Conservation (phyloP, 1,140 invertebrate genomes). For the Centruroides sculpturatus region DNA sequence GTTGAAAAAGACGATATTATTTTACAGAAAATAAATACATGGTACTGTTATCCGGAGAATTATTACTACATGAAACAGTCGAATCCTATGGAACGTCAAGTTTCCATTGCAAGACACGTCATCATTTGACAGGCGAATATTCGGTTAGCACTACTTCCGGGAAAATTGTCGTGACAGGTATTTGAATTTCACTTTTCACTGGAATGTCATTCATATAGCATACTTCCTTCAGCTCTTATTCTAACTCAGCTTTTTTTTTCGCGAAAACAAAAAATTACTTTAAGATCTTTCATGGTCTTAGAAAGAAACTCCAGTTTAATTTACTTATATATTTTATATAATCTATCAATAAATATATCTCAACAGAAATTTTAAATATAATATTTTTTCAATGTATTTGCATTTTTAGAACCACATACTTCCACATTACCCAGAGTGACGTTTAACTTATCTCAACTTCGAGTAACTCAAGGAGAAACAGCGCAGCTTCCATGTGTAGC, state of each 20-base stretch:
- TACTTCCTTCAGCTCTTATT: no score
- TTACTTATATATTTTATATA: no score
- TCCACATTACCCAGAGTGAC: constrained; percentile 13
- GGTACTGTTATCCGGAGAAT: constrained; percentile 7
- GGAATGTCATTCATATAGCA: no score
- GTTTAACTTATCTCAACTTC: constrained; percentile 10
- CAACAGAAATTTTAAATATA: no score
- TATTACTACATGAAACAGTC: constrained; percentile 8
- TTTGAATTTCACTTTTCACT: no score
- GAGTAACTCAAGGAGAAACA: constrained; percentile 11
- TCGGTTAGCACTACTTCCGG: constrained; percentile 82
- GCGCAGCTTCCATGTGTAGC: constrained; percentile 17
- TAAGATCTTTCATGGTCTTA: no score
- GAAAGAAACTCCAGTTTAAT: no score
- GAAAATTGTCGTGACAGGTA: constrained; percentile 51
- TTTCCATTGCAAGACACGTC: constrained; percentile 84
- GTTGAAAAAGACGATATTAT: not conserved
- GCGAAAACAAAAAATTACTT: no score
- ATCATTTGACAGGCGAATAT: constrained; percentile 82
- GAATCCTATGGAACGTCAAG: constrained; percentile 17
- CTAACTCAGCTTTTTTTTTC: no score
- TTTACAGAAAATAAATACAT: constrained; percentile 8
- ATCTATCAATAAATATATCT: no score
- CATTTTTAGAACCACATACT: constrained; percentile 13
- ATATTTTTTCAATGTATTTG: not conserved